A percentile compares a stretch with the other conserved stretches of the same genome.
Conservation (phyloP, 2,888 invertebrate genomes). For the Eledona agricola region DNA sequence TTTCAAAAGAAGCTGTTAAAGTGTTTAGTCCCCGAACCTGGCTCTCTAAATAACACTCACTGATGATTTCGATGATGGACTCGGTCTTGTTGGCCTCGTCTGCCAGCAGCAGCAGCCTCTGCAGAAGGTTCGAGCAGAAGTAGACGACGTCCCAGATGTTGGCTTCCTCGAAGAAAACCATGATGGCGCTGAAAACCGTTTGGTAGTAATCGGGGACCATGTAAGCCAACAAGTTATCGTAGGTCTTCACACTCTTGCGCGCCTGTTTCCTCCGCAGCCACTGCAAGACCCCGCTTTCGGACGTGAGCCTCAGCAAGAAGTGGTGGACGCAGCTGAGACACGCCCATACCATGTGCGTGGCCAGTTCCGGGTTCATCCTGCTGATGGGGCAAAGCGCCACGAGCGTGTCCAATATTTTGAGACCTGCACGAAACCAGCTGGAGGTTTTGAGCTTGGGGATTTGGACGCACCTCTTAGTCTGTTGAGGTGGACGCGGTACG, state of each 20-base stretch:
- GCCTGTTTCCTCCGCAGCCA: slow-evolving; percentile 31
- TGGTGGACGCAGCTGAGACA: slow-evolving; percentile 29
- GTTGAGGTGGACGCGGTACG: slow-evolving; percentile 48
- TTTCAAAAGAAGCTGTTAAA: slow-evolving; percentile 13
- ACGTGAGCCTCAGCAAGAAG: slow-evolving; percentile 19
- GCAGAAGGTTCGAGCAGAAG: slow-evolving; percentile 14
- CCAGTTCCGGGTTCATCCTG: slow-evolving; percentile 3
- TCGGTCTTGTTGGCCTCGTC: not conserved
- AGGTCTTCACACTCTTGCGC: slow-evolving; percentile 10
- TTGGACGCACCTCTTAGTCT: slow-evolving; percentile 48
- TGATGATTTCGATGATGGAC: slow-evolving; percentile 14
- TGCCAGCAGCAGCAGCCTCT: slow-evolving; percentile 6
- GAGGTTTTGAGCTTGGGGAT: not conserved
- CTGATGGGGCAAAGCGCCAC: not conserved
- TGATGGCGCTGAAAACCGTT: slow-evolving; percentile 8
- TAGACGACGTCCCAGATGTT: slow-evolving; percentile 30
- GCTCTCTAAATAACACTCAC: slow-evolving; percentile 2
- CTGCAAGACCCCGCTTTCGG: slow-evolving; percentile 8
- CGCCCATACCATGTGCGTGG: slow-evolving; percentile 27
- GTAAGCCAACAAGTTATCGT: slow-evolving; percentile 17
- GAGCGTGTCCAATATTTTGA: slow-evolving; percentile 12
- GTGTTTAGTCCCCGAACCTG: not conserved
- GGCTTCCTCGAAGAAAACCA: slow-evolving; percentile 28
- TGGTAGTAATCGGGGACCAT: slow-evolving; percentile 2
- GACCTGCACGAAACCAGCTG: not conserved